Evolutionary conservation across 2,797 vertebrate genomes (phyloP), one percentile per base, ranked within the genome.

Genomic region (Fistularia tabacaria): DNA sequence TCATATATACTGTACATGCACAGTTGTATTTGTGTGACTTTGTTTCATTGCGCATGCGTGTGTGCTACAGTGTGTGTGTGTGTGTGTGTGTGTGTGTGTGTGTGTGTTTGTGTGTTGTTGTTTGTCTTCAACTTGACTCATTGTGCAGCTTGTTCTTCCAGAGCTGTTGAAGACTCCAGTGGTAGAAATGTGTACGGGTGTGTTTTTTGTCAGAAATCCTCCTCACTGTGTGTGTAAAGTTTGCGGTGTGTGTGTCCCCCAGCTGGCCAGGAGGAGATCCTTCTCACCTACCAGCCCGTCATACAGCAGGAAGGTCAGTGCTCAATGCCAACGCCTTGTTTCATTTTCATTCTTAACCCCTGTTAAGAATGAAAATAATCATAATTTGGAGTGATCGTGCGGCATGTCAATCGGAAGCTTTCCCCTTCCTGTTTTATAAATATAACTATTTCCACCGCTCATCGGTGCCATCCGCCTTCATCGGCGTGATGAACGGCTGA

Each of bases 241-340:
- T n/a, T 11, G 40, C 8, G 36, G 11, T 56, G 14, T 43, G 36
- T 54, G 53, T 38, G 37, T 69, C 54, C 73, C 43, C 38, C 82
- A 96, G 94, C 92, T 81, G 93, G 93, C 76, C 94, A 93, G 77
- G 95, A 98, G 78, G 95, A 97, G 63, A 90, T 85, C 9, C 82
- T 94, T 44, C 88, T 97, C 57, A 96, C 94, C 43, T 98, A 98
- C 64, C 94, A 98, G 70, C 92, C 93, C 15, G 95, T 98, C 77
- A 93, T 92, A 77, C 94, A 97, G 55, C 95, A 94, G 84, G 95
- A 98, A 95, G 94, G 95, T 97, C 82, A 82, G 93, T 71, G 25
- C 25, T 97, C 82, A 82, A 93, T 71, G 25, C 25, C 25, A 25
- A 25, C 25, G 25, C 37, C 46, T 6, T 0, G 10, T 9, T 55